Conservation (phyloP, 2,113 vertebrate genomes). For the Carlito syrichta region DNA sequence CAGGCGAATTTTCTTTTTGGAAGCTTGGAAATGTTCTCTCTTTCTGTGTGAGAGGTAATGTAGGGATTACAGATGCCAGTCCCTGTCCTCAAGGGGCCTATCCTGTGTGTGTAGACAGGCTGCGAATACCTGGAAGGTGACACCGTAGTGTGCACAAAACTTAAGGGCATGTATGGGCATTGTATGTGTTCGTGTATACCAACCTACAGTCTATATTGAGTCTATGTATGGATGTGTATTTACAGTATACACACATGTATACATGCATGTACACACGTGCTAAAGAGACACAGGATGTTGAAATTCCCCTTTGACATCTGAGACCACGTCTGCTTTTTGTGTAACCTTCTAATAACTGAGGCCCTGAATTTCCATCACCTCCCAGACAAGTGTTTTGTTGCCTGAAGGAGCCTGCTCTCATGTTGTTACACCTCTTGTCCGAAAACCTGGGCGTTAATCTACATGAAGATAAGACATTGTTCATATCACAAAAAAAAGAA, state of each 20-base stretch:
- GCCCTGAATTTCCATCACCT: no score
- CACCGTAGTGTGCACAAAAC: not conserved
- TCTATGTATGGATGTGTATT: not conserved
- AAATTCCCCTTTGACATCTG: no score
- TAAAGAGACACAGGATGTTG: not conserved
- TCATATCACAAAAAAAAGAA: no score
- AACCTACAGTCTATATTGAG: not conserved
- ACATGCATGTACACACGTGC: not conserved
- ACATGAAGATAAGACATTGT: no score
- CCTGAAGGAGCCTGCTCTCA: no score
- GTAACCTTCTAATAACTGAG: no score
- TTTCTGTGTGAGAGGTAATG: not conserved
- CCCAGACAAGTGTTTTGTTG: no score
- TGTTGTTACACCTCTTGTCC: no score
- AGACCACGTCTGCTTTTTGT: no score
- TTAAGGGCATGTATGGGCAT: not conserved
- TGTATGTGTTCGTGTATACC: not conserved
- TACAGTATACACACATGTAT: accelerated
- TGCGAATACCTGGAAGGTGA: not conserved
- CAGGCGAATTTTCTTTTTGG: no score
- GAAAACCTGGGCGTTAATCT: no score
- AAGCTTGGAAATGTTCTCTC: not conserved
- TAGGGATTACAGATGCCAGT: not conserved
- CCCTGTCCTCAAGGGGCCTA: not conserved
- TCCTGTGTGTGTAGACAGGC: not conserved